Percentiles rank a stretch among this genome's conserved stretches.
These are phyloP conservation scores for Barbus barbus DNA, from an alignment of 2,113 vertebrate species.

Conservation along the genomic window DNA sequence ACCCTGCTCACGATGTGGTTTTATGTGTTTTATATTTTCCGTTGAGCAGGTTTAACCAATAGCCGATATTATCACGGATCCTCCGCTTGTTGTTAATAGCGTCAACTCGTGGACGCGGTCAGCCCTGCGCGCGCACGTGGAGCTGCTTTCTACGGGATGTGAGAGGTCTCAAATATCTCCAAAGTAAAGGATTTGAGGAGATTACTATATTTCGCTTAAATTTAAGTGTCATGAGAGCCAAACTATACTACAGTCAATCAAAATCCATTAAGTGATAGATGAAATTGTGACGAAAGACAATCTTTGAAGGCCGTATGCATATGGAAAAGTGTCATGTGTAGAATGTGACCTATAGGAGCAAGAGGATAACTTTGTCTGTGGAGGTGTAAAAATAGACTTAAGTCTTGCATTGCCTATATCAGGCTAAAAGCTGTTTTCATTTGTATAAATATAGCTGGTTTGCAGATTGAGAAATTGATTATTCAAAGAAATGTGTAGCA, in stretches of 20 bases:
- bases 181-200: neutral
- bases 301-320: neutral
- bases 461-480: neutral
- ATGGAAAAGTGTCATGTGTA: too few relatives aligned
- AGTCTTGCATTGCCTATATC: neutral
- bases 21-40: neutral
- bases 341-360: slow-evolving; percentile 7
- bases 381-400: slow-evolving; percentile 1
- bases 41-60: neutral
- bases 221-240: neutral
- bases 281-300: neutral
- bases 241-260: neutral
- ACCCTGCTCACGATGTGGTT: neutral
- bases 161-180: slow-evolving; percentile 28
- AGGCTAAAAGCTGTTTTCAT: neutral
- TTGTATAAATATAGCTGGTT: neutral
- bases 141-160: slow-evolving; percentile 28
- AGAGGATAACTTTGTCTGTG: neutral
- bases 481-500: too few relatives aligned
- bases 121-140: neutral
- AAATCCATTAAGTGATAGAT: neutral
- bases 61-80: neutral
- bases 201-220: neutral
- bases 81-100: neutral
- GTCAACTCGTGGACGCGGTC: neutral